Conservation (phyloP, 1,140 invertebrate genomes). For the Chrysomallon squamiferum region DNA sequence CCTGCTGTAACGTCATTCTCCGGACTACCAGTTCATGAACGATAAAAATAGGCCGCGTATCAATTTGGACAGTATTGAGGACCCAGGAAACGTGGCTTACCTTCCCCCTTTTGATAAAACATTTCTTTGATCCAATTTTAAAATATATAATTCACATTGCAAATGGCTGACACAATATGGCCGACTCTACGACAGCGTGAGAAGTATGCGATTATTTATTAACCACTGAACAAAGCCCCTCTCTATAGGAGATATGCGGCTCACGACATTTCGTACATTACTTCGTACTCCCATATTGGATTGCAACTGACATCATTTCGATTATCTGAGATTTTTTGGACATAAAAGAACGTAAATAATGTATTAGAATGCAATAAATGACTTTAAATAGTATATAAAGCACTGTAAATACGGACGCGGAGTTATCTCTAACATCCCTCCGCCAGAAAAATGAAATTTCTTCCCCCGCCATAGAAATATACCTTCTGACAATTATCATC, state of each 20-base stretch:
- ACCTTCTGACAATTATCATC: not conserved
- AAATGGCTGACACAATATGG: conserved; percentile 48
- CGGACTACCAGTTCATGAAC: not conserved
- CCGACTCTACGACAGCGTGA: conserved; percentile 47
- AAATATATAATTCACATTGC: conserved; percentile 32
- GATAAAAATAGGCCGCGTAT: conserved; percentile 4
- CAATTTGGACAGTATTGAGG: not conserved
- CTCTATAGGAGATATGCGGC: conserved; percentile 21
- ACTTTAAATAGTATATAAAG: not conserved
- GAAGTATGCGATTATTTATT: conserved; percentile 46
- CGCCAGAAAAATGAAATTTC: conserved; percentile 30
- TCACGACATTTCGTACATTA: conserved; percentile 2
- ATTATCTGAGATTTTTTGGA: not conserved
- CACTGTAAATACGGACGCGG: conserved; percentile 10
- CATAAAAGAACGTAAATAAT: not conserved
- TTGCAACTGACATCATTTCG: not conserved
- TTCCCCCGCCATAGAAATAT: not conserved
- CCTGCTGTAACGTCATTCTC: conserved; percentile 5
- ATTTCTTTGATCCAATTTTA: conserved; percentile 22
- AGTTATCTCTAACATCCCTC: conserved; percentile 32
- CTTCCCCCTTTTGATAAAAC: conserved; percentile 30
- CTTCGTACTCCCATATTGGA: conserved; percentile 1
- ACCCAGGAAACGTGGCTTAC: conserved; percentile 19
- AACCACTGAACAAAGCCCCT: conserved; percentile 19
- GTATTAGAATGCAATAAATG: conserved; percentile 8